Evolutionary conservation across 2,888 invertebrate genomes (phyloP), one percentile per base, ranked within the genome.

Genomic region (Cephus runcator): DNA sequence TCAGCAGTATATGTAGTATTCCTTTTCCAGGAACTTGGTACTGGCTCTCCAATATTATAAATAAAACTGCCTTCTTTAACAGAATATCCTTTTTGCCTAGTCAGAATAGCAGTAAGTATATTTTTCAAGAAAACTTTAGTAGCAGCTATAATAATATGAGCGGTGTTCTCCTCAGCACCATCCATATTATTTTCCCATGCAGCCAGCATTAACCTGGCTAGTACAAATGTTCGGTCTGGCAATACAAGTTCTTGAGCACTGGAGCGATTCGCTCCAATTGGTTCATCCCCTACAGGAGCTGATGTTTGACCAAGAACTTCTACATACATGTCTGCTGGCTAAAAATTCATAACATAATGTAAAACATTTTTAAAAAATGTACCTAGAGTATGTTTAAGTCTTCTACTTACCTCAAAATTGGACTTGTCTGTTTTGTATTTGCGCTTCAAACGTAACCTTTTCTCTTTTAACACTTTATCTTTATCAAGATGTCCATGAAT

Each of bases 161-260:
- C 96, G 6, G 97, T 96, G 81, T 94, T 94, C 87, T 97, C 96
- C 81, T 97, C 96, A 4, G 96, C 96, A 11, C 97, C 96, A 83
- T 97, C 95, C 71, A 98, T 93, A 0, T 97, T 97, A 75, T 95
- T 94, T 87, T 98, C 97, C 98, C 98, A 98, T 11, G 97, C 97
- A 6, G 96, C 95, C 12, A 98, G 93, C 91, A 97, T 94, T 85
- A 98, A 94, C 79, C 97, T 93, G 0, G 97, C 97, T 81, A 96
- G 93, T 9, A 98, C 95, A 87, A 98, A 95, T 0, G 96, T 95
- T 81, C 95, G 94, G 90, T 98, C 98, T 0, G 98, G 98, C 80
- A 98, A 92, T 87, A 96, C 95, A 79, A 96, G 92, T 91, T 97
- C 97, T 90, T 96, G 93, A 0, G 93, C 94, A 79, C 94, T 95